phyloP scores from a whole-genome alignment of 53 echinoderm and acorn worm genomes.

The Henricia sp. region DNA sequence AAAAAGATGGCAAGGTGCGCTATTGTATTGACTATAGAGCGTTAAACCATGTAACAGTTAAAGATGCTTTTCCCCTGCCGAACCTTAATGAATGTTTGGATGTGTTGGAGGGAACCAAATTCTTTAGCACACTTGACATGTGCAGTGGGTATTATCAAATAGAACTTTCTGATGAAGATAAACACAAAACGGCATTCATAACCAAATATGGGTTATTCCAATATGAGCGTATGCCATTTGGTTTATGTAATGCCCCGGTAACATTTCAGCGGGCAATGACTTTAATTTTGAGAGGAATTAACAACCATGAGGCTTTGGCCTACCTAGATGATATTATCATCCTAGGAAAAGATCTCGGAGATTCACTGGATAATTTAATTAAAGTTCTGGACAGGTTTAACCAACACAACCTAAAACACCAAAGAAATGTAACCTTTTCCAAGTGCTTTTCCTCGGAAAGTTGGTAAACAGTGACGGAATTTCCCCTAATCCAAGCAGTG shows the following conservation, averaged over 20 bases:
- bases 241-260: neutral
- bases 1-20: too few species aligned
- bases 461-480: neutral
- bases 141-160: conserved; percentile 57
- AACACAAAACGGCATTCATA: conserved; percentile 60
- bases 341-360: neutral
- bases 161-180: conserved; percentile 34
- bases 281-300: neutral
- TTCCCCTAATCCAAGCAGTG: neutral
- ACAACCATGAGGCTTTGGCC: neutral
- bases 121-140: conserved; percentile 63
- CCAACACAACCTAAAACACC: neutral
- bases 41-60: conserved; percentile 20
- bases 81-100: conserved; percentile 57
- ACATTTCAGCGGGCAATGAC: conserved; percentile 6
- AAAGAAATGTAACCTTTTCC: conserved; percentile 1
- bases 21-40: conserved; percentile 4
- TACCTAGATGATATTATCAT: neutral
- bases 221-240: conserved; percentile 9
- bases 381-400: neutral
- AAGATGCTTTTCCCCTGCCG: too few species aligned
- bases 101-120: conserved; percentile 35
- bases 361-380: neutral
- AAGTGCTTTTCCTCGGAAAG: conserved; percentile 21
- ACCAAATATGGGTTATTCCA: conserved; percentile 7